A percentile compares a stretch with the other conserved stretches of the same genome.
Conservation (phyloP, 2,888 invertebrate genomes). For the Temnothorax rugatulus region DNA sequence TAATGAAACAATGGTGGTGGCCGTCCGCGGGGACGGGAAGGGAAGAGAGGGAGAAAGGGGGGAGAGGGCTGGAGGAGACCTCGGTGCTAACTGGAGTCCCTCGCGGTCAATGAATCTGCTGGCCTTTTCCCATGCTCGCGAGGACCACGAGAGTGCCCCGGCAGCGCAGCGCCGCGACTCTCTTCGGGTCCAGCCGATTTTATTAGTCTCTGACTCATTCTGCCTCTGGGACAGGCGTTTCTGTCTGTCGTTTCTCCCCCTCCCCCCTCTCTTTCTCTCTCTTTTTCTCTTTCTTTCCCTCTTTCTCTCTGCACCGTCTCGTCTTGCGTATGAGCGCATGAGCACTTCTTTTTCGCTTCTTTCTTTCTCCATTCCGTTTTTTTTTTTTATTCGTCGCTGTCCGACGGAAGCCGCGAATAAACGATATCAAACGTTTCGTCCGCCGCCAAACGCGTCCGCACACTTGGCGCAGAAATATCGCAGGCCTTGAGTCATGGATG, state of each 20-base stretch:
- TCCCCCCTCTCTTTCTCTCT: not conserved
- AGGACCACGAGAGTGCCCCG: conserved; percentile 71
- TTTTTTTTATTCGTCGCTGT: conserved; percentile 28
- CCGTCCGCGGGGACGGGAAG: conserved; percentile 44
- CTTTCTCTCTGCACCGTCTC: conserved; percentile 25
- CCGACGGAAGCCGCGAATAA: conserved; percentile 55
- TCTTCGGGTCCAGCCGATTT: conserved; percentile 73
- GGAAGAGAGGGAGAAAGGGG: conserved; percentile 16
- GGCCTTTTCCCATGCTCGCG: conserved; percentile 82
- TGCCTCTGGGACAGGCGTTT: conserved; percentile 50
- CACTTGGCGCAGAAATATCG: conserved; percentile 49
- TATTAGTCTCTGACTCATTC: conserved; percentile 78
- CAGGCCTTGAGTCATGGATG: conserved; percentile 39
- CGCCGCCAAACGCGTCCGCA: conserved; percentile 37
- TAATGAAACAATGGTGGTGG: conserved; percentile 74
- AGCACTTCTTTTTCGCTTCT: conserved; percentile 36
- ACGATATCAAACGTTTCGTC: conserved; percentile 54
- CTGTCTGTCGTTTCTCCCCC: conserved; percentile 43
- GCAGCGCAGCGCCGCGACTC: conserved; percentile 58
- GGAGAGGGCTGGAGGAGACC: conserved; percentile 34
- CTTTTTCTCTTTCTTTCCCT: not conserved
- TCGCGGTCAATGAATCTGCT: conserved; percentile 83
- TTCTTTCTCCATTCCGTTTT: not conserved
- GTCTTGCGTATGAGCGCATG: conserved; percentile 19
- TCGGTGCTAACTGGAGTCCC: conserved; percentile 74